Evolutionary conservation across 2,113 vertebrate species (phyloP).

Genomic region (Perca schrenkii): DNA sequence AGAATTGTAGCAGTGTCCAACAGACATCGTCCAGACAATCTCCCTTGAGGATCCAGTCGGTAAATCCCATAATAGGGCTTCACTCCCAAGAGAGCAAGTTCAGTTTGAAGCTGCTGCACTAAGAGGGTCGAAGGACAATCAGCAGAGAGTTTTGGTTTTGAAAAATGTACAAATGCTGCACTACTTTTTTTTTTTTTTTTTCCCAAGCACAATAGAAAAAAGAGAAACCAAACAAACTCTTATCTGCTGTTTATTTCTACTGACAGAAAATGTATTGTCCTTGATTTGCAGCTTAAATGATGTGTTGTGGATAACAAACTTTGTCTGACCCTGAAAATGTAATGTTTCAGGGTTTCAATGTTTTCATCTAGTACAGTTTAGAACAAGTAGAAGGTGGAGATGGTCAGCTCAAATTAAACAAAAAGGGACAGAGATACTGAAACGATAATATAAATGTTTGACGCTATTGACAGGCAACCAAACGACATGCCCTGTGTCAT

Average conservation of each 20-base stretch:
- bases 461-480: no score
- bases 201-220: not conserved
- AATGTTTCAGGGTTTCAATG: no score
- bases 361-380: not conserved
- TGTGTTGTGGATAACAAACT: not conserved
- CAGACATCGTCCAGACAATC: slow-evolving; percentile 37
- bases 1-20: slow-evolving; percentile 13
- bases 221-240: not conserved
- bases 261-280: not conserved
- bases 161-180: not conserved
- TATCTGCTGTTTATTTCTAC: not conserved
- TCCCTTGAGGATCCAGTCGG: slow-evolving; percentile 32
- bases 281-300: not conserved
- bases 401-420: not conserved
- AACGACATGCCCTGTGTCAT: no score
- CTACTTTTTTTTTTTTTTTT: no score
- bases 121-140: not conserved
- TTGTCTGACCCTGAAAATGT: not conserved
- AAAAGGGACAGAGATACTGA: not conserved
- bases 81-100: slow-evolving; percentile 27
- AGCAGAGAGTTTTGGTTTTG: not conserved
- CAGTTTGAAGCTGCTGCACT: slow-evolving; percentile 13
- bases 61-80: slow-evolving; percentile 42
- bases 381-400: not conserved
- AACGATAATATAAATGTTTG: not conserved